phyloP scores from a whole-genome alignment of 2,797 vertebrate species.

The Nyctibius grandis region DNA sequence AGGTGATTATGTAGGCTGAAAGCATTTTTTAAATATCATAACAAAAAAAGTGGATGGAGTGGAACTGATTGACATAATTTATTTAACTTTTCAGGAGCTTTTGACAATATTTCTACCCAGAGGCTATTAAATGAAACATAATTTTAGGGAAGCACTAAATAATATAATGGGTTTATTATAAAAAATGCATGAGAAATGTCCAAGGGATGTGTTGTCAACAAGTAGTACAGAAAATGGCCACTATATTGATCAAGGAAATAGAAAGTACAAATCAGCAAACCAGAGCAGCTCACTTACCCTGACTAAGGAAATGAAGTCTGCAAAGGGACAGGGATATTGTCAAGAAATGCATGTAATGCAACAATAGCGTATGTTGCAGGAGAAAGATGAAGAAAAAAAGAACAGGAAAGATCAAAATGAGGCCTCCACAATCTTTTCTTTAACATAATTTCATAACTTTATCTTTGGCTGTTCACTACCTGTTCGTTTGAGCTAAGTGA shows the following conservation, averaged over 20 bases:
- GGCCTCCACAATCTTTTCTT: background rate
- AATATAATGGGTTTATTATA: background rate
- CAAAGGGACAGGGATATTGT: background rate
- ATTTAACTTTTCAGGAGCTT: conserved; percentile 3
- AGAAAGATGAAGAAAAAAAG: background rate
- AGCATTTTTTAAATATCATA: background rate
- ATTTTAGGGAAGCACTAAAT: background rate
- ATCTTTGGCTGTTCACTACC: background rate
- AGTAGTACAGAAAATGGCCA: background rate
- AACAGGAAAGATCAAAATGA: background rate
- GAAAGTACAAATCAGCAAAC: background rate
- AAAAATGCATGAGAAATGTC: background rate
- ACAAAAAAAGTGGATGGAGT: background rate
- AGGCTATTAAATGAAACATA: background rate
- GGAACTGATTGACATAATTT: background rate
- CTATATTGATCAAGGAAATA: background rate
- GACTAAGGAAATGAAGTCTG: background rate
- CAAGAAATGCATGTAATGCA: background rate
- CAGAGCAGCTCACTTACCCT: background rate
- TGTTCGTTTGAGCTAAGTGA: background rate
- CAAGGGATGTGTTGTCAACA: background rate
- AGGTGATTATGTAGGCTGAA: conserved; percentile 12
- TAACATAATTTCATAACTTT: background rate
- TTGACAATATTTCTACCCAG: background rate
- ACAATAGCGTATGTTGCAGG: background rate